These are phyloP conservation scores for Apoda limacodes DNA, from an alignment of 2,888 invertebrate genomes.

Conservation along the genomic window DNA sequence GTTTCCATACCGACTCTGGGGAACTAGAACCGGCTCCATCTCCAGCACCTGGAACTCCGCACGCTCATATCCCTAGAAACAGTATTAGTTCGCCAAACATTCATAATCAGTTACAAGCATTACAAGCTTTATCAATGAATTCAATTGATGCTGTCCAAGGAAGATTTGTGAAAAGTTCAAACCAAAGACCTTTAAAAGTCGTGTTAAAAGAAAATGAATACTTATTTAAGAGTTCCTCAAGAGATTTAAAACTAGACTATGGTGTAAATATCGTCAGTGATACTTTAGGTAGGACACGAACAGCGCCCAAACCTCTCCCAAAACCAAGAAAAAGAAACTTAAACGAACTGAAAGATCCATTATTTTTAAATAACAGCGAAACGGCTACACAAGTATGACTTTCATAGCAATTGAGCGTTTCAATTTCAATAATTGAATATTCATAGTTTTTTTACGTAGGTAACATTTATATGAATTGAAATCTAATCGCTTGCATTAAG, in stretches of 20 bases:
- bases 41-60: constrained; percentile 64
- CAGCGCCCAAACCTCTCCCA: constrained; percentile 83
- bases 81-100: constrained; percentile 65
- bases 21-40: constrained; percentile 59
- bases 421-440: no score
- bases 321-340: constrained; percentile 80
- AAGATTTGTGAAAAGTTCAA: constrained; percentile 34
- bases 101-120: constrained; percentile 55
- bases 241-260: constrained; percentile 40
- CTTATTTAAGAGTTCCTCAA: constrained; percentile 32
- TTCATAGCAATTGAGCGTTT: no score
- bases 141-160: constrained; percentile 22
- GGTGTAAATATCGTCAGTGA: constrained; percentile 46
- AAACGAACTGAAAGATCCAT: constrained; percentile 75
- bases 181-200: constrained; percentile 46
- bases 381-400: constrained; percentile 92
- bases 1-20: constrained; percentile 57
- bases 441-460: no score
- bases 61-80: constrained; percentile 55
- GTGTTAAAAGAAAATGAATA: constrained; percentile 46
- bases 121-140: constrained; percentile 47
- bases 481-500: no score
- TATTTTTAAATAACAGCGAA: constrained; percentile 85
- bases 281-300: constrained; percentile 47
- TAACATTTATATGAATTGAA: no score